These are phyloP conservation scores for Sialis lutaria DNA, from an alignment of 2,888 invertebrate species.

Conservation along the genomic window DNA sequence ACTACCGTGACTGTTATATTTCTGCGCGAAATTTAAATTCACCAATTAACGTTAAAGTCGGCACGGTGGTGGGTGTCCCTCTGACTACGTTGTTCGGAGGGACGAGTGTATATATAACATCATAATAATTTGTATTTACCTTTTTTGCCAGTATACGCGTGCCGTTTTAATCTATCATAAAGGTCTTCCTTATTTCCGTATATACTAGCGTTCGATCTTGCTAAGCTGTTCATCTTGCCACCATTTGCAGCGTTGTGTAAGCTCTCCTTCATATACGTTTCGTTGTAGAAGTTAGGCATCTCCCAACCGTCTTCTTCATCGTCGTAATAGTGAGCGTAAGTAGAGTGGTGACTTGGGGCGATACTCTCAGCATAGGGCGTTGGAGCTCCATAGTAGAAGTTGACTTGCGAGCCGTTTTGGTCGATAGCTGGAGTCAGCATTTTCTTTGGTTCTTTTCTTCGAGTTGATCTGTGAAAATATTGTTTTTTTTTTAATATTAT, in stretches of 20 bases:
- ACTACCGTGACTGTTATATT: too few species aligned
- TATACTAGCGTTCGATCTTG: slow-evolving; percentile 82
- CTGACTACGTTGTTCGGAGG: neutral
- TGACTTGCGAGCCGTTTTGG: slow-evolving; percentile 84
- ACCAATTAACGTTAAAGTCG: too few species aligned
- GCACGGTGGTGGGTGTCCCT: too few species aligned
- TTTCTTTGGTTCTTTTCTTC: slow-evolving; percentile 82
- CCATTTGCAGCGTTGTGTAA: slow-evolving; percentile 70
- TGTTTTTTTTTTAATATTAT: too few species aligned
- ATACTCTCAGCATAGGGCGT: slow-evolving; percentile 91
- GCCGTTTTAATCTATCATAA: slow-evolving; percentile 86
- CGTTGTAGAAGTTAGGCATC: slow-evolving; percentile 94
- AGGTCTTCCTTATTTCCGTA: slow-evolving; percentile 92
- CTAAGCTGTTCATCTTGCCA: slow-evolving; percentile 79
- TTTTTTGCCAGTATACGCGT: slow-evolving; percentile 91
- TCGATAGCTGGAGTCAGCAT: slow-evolving; percentile 75
- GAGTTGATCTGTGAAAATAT: slow-evolving; percentile 43
- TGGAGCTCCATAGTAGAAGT: slow-evolving; percentile 90
- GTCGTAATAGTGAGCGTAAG: slow-evolving; percentile 89
- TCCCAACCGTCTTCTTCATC: slow-evolving; percentile 96
- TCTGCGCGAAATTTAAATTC: too few species aligned
- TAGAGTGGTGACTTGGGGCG: slow-evolving; percentile 87
- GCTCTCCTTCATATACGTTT: slow-evolving; percentile 90
- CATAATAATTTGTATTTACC: slow-evolving; percentile 33
- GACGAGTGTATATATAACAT: neutral